Evolutionary conservation across 2,888 invertebrate genomes (phyloP), one percentile per base, ranked within the genome.

Genomic region (Brassicogethes aeneus): DNA sequence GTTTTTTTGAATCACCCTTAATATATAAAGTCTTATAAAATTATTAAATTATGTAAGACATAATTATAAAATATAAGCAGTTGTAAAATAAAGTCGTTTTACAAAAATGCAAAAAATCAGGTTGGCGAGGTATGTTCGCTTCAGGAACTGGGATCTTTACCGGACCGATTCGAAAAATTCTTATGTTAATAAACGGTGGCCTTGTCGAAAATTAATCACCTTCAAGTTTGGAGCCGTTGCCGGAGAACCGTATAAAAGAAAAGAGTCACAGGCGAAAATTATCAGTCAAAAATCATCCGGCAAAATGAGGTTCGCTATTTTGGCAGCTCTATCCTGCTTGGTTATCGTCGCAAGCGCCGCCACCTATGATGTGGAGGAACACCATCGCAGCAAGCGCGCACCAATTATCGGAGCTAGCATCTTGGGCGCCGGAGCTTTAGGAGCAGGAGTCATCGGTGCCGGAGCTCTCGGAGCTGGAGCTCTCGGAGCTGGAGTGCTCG

Each of bases 401-500:
- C 33, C 33, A n/a, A 33, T 33, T 15, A 15, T 8, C 15, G 30
- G 29, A 37, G 12, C 17, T 5, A 17, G 36, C 10, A 16, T 36
- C 15, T 13, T 17, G 7, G 36, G 36, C 17, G 17, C 23, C 13
- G 36, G 36, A 14, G 23, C 23, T 23, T 15, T 35, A 5, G 36
- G 14, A 3, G 23, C 23, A 5, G 23, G 23, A 23, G 23, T 10
- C 23, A 23, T 23, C 23, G 23, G 23, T 10, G 23, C 23, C 23
- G 23, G 23, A 7, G 23, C 10, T 7, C 10, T 23, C 10, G 34
- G 34, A 34, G 34, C 34, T 15, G 34, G 34, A 14, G 7, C 15
- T 34, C 3, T 34, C 7, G 17, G 17, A 12, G n/a, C 17, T 30
- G 29, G 17, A 37, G 30, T 37, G 13, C 15, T 37, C 8, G 37